These are phyloP conservation scores for Acrocephalus arundinaceus DNA, from an alignment of 2,113 vertebrate genomes.

Conservation along the genomic window DNA sequence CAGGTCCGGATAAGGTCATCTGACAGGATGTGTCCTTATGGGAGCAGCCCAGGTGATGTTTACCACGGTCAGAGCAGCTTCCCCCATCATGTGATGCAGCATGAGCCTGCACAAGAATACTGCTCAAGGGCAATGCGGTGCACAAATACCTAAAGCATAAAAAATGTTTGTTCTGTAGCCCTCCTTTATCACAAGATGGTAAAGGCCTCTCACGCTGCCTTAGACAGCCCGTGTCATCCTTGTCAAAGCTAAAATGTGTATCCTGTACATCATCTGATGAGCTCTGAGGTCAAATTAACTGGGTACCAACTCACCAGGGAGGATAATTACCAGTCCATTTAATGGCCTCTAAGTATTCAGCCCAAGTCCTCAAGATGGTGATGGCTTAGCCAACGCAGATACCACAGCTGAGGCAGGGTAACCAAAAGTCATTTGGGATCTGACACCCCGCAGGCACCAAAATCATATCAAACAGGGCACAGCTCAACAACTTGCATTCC, in stretches of 20 bases:
- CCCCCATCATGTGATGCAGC: background rate
- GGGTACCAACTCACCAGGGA: background rate
- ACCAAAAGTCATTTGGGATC: background rate
- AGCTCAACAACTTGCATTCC: rapidly evolving
- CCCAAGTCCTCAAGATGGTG: background rate
- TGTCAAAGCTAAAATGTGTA: background rate
- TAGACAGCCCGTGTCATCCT: background rate
- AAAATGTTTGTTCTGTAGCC: background rate
- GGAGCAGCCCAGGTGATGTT: background rate
- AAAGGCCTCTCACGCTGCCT: background rate
- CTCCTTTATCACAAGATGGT: background rate
- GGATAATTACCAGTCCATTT: background rate
- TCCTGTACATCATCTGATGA: background rate
- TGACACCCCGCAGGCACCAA: background rate
- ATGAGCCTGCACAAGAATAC: background rate
- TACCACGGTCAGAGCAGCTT: background rate
- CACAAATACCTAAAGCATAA: background rate
- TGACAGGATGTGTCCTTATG: background rate
- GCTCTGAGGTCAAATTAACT: background rate
- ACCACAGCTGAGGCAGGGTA: background rate
- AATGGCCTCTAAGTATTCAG: background rate
- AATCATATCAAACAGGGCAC: rapidly evolving
- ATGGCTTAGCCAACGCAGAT: background rate
- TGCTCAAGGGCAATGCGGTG: background rate
- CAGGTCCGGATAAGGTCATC: rapidly evolving